Percentiles rank a stretch among this genome's conserved stretches.
Conservation (phyloP, 2,113 vertebrate species). For the Chlorodrepanis virens region DNA sequence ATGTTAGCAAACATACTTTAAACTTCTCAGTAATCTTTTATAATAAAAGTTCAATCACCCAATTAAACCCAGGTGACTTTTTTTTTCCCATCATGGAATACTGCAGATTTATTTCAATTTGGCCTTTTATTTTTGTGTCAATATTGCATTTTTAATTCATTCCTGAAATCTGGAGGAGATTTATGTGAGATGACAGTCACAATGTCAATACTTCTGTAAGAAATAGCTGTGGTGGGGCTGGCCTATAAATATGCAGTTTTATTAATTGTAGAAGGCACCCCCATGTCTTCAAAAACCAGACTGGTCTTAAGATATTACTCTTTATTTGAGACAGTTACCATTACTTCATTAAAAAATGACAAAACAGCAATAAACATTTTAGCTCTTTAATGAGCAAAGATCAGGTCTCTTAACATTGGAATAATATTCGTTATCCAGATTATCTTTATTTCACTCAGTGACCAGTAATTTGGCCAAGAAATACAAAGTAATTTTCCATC, state of each 20-base stretch:
- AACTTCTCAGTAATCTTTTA: neutral
- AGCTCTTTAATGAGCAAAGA: constrained; percentile 88
- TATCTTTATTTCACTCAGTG: constrained; percentile 83
- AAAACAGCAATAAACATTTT: constrained; percentile 85
- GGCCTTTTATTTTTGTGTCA: neutral
- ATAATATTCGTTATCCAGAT: constrained; percentile 82
- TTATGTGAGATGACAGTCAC: neutral
- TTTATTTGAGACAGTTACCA: constrained; percentile 74
- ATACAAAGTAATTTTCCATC: constrained; percentile 83
- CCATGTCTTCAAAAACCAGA: constrained; percentile 71
- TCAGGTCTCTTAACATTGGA: constrained; percentile 82
- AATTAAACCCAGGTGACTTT: neutral
- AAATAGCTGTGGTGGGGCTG: neutral
- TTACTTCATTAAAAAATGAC: constrained; percentile 80
- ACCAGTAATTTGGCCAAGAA: constrained; percentile 78
- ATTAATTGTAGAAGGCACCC: constrained; percentile 51
- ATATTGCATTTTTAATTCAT: neutral
- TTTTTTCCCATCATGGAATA: neutral
- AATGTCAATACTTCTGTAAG: neutral
- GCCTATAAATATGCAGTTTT: neutral
- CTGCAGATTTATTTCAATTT: constrained; percentile 25
- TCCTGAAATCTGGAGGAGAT: neutral
- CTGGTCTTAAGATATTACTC: constrained; percentile 73
- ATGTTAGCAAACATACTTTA: neutral
- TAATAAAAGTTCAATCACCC: neutral